Base-by-base conservation (phyloP, 2,888 invertebrate species). In the Perizoma affinitatum region DNA sequence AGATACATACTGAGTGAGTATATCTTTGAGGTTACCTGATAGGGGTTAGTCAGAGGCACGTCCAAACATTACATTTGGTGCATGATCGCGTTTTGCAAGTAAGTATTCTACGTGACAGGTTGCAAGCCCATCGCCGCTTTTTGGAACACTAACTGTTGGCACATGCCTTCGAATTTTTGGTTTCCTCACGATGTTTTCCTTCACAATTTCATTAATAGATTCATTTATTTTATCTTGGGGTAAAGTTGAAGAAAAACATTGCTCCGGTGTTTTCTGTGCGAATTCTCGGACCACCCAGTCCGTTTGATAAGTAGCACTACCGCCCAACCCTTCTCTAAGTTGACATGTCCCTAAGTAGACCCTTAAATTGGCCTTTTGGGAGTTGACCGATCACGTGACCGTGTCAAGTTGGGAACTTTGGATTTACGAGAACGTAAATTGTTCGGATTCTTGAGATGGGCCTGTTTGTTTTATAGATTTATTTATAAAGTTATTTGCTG, bases 361-460 rank as follows among this genome's bases (percentile, higher is more conserved):
- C 68, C 63, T 69, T 65, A 75, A 79, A 80, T 80, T 78, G 76
- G 71, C 67, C 80, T 71, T 73, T 73, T 63, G 79, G 74, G 80
- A 74, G 65, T 61, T 67, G 71, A 68, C 71, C 67, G 70, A 69
- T 66, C 69, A 66, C 61, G 63, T 55, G 66, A 34, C 49, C 41
- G 58, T 35, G 51, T 57, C 47, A 52, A 59, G 56, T 54, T 41
- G 55, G 50, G 9, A 56, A 56, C 53, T 57, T 35, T n/a, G 41
- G 56, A 61, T 56, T 60, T 60, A 64, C 47, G 51, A n/a, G 54
- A 47, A 53, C 48, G 60, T 58, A 59, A 60, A 60, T 54, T 54
- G 54, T 51, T 49, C 51, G 51, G 44, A 54, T 44, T 54, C 57
- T 48, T 52, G 51, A 60, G 41, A 47, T 50, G 41, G 38, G 38